Evolutionary conservation across 2,797 vertebrate species (phyloP).

Genomic region (Meriones psammophilus): DNA sequence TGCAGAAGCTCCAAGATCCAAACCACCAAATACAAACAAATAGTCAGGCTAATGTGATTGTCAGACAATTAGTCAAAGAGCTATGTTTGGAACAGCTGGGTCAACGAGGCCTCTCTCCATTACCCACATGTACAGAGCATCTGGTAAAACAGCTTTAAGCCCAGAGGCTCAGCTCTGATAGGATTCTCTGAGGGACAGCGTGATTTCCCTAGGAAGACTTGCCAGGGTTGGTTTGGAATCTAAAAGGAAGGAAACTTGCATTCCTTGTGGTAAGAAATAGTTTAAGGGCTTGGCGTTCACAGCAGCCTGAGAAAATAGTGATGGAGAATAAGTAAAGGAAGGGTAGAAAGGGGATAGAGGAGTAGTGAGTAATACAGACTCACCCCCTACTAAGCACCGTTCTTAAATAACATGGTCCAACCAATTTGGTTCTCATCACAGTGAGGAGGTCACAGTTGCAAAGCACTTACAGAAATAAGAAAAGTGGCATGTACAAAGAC

Average conservation of each 20-base stretch:
- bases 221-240: background rate
- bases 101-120: background rate
- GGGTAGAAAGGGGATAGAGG: background rate
- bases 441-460: background rate
- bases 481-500: background rate
- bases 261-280: background rate
- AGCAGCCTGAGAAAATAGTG: background rate
- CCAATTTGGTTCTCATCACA: background rate
- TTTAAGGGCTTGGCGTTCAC: background rate
- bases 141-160: constrained; percentile 12
- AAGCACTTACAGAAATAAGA: background rate
- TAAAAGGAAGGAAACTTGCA: background rate
- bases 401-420: background rate
- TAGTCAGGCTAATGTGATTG: background rate
- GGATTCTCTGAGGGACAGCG: background rate
- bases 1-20: background rate
- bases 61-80: constrained; percentile 17
- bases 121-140: background rate
- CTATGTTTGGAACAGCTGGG: constrained; percentile 6
- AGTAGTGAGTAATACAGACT: background rate
- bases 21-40: background rate
- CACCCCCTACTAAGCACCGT: background rate
- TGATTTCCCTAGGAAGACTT: background rate
- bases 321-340: background rate
- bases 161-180: background rate